Evolutionary conservation across 2,113 vertebrate genomes (phyloP).

Genomic region (Sturnira hondurensis): DNA sequence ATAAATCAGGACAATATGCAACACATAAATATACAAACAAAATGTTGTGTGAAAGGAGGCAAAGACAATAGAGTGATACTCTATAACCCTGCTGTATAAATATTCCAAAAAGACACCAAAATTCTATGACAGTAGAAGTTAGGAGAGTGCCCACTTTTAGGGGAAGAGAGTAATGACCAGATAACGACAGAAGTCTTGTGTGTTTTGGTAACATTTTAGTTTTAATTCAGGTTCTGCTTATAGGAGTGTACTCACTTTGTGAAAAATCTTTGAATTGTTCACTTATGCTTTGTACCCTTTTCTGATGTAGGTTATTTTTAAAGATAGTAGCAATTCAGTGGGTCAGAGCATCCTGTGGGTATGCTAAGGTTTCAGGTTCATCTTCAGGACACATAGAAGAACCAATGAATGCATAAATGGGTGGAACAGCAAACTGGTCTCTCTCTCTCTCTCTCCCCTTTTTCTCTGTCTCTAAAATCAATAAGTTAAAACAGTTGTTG

Average conservation of each 20-base stretch:
- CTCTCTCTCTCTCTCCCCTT: not conserved
- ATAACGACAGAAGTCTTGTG: not conserved
- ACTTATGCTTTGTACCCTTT: not conserved
- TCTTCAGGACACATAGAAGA: not conserved
- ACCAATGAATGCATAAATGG: not conserved
- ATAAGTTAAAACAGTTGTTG: not conserved
- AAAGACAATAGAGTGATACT: not conserved
- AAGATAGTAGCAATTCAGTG: not conserved
- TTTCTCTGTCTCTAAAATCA: not conserved
- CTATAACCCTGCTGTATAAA: not conserved
- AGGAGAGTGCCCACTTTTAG: not conserved
- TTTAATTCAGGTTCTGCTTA: not conserved
- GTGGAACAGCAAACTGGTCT: not conserved
- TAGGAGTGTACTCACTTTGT: not conserved
- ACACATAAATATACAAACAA: not conserved
- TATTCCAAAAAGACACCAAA: not conserved
- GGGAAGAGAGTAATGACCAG: fast-evolving
- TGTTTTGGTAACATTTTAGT: not conserved
- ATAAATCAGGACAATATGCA: not conserved
- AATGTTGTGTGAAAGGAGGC: not conserved
- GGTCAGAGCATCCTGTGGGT: not conserved
- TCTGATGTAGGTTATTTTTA: not conserved
- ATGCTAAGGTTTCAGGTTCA: not conserved
- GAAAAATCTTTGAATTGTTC: not conserved
- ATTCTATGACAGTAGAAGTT: not conserved